Evolutionary conservation across 2,888 invertebrate species (phyloP), one percentile per base, ranked within the genome.

Genomic region (Dryocosmus kuriphilus): DNA sequence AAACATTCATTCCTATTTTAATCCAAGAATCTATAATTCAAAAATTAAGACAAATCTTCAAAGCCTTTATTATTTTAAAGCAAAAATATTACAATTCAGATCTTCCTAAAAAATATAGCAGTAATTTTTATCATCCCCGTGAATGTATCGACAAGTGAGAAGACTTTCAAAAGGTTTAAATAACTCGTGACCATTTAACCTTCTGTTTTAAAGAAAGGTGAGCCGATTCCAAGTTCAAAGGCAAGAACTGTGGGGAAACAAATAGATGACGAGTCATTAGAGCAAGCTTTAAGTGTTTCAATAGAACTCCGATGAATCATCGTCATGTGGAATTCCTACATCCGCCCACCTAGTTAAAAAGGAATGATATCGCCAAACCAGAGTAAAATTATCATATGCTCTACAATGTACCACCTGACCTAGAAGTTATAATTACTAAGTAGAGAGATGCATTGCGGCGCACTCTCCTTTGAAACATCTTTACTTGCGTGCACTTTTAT

Each of bases 381-480:
- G 24, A 51, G 41, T 75, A 78, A 62, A 61, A 67, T 75, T 77
- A 75, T 60, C n/a, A 16, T 60, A 74, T 35, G 51, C 27, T 32
- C 32, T 63, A 77, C 82, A 71, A 71, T 46, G 19, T 80, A 79
- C 65, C 55, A 74, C 74, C 30, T 78, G 86, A 82, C 83, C 86
- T 82, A 85, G 80, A 86, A 84, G 85, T 87, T 86, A 86, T 85
- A 86, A 86, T 85, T 87, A 86, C 82, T 84, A 62, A 74, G 71
- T 78, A 55, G 81, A 83, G 80, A 79, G 80, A 83, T 77, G 82
- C 77, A 81, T 81, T 80, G 78, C 79, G 76, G 81, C 35, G 55
- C 24, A 60, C 67, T 65, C 77, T 81, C 81, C 77, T 77, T 35
- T 79, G 76, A 57, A 79, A 81, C 83, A 83, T 78, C 76, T 77